Evolutionary conservation across 2,797 vertebrate species (phyloP), one percentile per base, ranked within the genome.

Genomic region (Gorsachius magnificus): DNA sequence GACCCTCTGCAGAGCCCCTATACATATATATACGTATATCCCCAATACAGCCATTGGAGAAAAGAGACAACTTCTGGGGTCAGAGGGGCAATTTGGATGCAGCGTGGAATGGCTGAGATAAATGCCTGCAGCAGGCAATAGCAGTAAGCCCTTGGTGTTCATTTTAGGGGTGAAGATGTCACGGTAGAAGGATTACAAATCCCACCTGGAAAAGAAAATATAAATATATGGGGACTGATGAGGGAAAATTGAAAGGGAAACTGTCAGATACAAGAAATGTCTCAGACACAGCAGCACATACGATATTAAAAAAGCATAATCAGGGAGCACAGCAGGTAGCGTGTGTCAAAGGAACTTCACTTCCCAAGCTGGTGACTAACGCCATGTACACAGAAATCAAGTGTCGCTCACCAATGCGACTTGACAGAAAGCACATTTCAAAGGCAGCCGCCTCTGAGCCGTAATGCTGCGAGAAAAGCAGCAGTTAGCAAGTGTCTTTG

Each of bases 231-330:
- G 35, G 7, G 22, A 33, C 25, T 75, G 65, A 71, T 28, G 76
- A 46, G 20, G 38, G n/a, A 78, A 78, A 83, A 80, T 2, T 9
- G 64, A 68, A 63, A 70, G 29, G 72, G 50, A 75, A 93, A 76
- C 38, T 26, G 35, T 29, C 79, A 90, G 65, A 46, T 10, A 10
- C 31, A 29, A 92, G 74, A 78, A 90, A 46, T 3, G 51, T n/a
- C 16, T 26, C 46, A 56, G 83, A 25, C 2, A 6, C 26, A 14
- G n/a, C 41, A 46, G 61, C 45, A 58, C 8, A 0, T 1, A 3
- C 50, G 83, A 13, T 41, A 45, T 3, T 31, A 9, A 10, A 60
- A 82, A 83, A 46, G 90, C 72, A 51, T 60, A 58, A 5, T 51
- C 51, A 10, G 15, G 50, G 80, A 93, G 61, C 79, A 21, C 70